Evolutionary conservation across 2,797 vertebrate species (phyloP).

Genomic region (Oreochromis mossambicus): DNA sequence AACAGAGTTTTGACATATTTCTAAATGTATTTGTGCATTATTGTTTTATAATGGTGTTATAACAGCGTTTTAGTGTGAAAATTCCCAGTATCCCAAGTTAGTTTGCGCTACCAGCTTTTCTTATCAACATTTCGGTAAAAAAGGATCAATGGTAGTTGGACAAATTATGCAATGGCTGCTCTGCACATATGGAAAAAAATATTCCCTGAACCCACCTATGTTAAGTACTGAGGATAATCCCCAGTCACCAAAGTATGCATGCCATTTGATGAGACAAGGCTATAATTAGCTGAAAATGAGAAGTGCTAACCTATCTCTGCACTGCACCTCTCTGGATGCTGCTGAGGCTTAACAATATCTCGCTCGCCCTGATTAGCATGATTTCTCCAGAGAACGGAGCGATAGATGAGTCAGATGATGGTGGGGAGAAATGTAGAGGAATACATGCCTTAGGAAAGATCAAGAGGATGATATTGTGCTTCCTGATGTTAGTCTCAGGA

Average conservation of each 20-base stretch:
- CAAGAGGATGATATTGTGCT: slow-evolving; percentile 29
- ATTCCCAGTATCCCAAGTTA: not conserved
- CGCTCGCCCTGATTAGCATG: slow-evolving; percentile 35
- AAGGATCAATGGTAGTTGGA: not conserved
- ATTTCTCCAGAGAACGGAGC: slow-evolving; percentile 52
- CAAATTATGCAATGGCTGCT: not conserved
- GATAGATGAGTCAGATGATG: slow-evolving; percentile 46
- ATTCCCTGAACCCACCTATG: not conserved
- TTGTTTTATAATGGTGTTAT: not conserved
- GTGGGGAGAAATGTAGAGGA: slow-evolving; percentile 22
- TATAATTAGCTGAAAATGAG: slow-evolving; percentile 45
- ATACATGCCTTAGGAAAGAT: slow-evolving; percentile 22
- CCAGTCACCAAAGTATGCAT: not conserved
- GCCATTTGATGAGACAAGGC: not conserved
- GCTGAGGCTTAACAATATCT: slow-evolving; percentile 34
- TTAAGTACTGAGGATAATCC: not conserved
- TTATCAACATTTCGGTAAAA: not conserved
- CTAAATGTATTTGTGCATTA: not conserved
- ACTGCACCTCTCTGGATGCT: slow-evolving; percentile 7
- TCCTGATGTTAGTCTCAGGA: slow-evolving; percentile 25
- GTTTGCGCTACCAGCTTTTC: not conserved
- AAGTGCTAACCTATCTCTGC: slow-evolving; percentile 17
- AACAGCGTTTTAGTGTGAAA: not conserved
- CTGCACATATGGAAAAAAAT: not conserved
- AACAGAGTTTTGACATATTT: not conserved